A percentile compares a stretch with the other conserved stretches of the same genome.
phyloP scores from a whole-genome alignment of 2,113 vertebrate genomes.

The Actenoides hombroni region DNA sequence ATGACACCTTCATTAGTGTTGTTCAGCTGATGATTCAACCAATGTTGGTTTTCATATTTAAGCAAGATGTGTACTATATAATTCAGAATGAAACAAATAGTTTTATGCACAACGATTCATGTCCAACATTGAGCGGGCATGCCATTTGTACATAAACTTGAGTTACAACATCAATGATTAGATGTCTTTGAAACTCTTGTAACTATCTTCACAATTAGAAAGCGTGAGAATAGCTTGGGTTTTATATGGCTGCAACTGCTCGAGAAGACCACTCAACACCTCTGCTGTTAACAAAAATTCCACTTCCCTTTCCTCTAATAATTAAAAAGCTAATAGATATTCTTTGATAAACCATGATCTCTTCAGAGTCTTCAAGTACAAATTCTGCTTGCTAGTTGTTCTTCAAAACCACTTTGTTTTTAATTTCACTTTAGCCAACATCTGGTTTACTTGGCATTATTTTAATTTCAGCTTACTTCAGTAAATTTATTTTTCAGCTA shows the following conservation, averaged over 20 bases:
- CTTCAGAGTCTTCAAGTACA: not conserved
- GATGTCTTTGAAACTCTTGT: not conserved
- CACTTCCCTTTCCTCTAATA: not conserved
- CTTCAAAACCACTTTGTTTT: not conserved
- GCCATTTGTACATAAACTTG: not conserved
- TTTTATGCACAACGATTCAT: not conserved
- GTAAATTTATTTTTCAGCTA: not conserved
- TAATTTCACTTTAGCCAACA: not conserved
- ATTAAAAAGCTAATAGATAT: not conserved
- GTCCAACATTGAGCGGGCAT: not conserved
- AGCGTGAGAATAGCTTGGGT: not conserved
- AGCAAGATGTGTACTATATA: not conserved
- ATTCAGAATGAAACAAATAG: not conserved
- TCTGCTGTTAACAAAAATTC: not conserved
- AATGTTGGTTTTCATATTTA: not conserved
- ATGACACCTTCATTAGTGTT: not conserved
- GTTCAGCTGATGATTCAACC: not conserved
- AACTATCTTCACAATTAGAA: not conserved
- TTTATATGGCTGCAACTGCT: not conserved
- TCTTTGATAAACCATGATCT: not conserved
- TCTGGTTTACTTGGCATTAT: not conserved
- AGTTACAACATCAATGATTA: not conserved
- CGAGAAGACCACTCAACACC: not conserved
- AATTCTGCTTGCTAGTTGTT: not conserved
- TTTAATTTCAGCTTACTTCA: not conserved